Evolutionary conservation across 2,888 invertebrate species (phyloP).

Genomic region (Labia minor): DNA sequence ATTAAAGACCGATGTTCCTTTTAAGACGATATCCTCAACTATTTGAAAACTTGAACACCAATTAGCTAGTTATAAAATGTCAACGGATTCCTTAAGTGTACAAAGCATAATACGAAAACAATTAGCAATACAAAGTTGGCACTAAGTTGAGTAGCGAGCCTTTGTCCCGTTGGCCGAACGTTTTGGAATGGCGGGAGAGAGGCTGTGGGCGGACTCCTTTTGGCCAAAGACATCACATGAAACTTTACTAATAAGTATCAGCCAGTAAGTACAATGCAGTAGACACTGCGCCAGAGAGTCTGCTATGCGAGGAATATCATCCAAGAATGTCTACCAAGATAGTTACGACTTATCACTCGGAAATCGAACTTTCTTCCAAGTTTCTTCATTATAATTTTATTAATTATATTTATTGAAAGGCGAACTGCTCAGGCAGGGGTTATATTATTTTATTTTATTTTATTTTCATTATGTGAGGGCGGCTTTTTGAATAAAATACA

Average conservation of each 20-base stretch:
- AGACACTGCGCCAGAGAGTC: not conserved
- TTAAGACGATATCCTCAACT: too few relatives aligned
- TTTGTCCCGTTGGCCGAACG: not conserved
- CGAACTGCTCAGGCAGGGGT: too few relatives aligned
- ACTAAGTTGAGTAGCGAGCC: not conserved
- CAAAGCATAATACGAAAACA: not conserved
- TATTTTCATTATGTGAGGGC: too few relatives aligned
- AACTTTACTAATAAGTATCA: constrained; percentile 7
- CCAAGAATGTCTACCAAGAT: not conserved
- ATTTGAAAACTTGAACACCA: not conserved
- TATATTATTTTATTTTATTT: too few relatives aligned
- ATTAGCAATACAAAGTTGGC: constrained; percentile 13
- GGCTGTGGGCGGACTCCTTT: not conserved
- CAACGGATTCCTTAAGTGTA: not conserved
- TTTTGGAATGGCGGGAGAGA: not conserved
- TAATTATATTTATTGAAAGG: too few relatives aligned
- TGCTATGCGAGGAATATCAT: not conserved
- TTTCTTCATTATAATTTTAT: too few relatives aligned
- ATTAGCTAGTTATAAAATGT: not conserved
- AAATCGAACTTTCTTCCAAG: not conserved
- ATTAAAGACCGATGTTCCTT: too few relatives aligned
- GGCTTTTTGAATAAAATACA: too few relatives aligned
- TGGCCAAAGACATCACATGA: not conserved
- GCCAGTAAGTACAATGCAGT: not conserved
- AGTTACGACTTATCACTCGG: not conserved